A percentile compares a stretch with the other conserved stretches of the same genome.
These are phyloP conservation scores for Cheirogaleus medius DNA, from an alignment of 2,113 vertebrate genomes.

Conservation along the genomic window DNA sequence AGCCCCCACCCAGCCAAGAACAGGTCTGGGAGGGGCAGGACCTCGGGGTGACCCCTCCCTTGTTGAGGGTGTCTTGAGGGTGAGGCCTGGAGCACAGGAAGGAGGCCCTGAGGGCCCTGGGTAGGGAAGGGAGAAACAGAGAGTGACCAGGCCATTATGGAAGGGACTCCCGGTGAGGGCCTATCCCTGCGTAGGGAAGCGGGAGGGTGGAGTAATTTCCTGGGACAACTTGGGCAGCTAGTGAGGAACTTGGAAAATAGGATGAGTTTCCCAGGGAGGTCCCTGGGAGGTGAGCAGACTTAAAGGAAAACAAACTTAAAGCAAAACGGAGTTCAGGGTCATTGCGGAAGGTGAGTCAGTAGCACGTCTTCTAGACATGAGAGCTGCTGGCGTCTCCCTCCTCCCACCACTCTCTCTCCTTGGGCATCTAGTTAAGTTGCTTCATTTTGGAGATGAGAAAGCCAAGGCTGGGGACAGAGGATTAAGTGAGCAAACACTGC, in stretches of 20 bases:
- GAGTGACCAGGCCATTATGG: fast-evolving
- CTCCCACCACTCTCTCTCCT: background rate
- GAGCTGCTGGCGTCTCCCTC: background rate
- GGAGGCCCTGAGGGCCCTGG: background rate
- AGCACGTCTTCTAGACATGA: background rate
- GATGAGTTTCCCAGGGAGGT: background rate
- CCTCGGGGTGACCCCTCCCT: background rate
- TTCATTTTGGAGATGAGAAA: background rate
- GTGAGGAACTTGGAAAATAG: background rate
- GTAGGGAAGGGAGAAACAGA: background rate
- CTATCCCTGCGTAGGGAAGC: fast-evolving
- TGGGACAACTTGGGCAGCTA: background rate
- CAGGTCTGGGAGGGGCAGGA: conserved; percentile 39
- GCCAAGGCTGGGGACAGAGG: background rate
- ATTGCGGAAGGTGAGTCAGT: background rate
- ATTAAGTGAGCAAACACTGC: background rate
- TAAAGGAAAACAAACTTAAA: background rate
- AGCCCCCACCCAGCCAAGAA: conserved; percentile 41
- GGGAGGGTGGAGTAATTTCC: background rate
- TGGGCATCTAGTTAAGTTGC: background rate
- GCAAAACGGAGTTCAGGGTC: background rate
- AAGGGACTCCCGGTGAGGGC: background rate
- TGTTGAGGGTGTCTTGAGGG: background rate
- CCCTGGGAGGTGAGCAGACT: background rate
- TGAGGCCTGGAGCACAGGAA: background rate